phyloP scores from a whole-genome alignment of 2,888 invertebrate species.

The Diarsia mendica region DNA sequence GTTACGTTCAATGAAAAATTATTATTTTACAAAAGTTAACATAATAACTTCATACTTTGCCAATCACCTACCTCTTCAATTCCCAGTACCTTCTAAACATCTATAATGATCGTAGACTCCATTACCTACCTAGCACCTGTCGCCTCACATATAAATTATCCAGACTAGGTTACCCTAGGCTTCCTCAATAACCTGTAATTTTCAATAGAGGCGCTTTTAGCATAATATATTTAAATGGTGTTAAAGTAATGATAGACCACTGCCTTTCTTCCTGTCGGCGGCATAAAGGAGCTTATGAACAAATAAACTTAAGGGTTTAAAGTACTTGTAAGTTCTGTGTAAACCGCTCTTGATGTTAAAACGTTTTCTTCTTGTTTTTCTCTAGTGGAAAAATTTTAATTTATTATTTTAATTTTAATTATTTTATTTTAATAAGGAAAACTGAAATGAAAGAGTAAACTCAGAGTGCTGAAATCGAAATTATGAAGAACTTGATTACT shows the following conservation, averaged over 20 bases:
- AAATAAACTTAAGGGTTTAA: not conserved
- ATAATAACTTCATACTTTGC: too few species aligned
- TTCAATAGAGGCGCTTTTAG: slow-evolving; percentile 19
- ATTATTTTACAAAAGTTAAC: too few species aligned
- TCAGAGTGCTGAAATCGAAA: too few species aligned
- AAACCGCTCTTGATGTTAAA: not conserved
- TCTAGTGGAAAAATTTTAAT: too few species aligned
- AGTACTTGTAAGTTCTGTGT: not conserved
- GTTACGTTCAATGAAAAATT: too few species aligned
- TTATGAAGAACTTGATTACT: too few species aligned
- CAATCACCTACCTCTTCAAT: slow-evolving; percentile 10
- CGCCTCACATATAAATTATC: slow-evolving; percentile 31
- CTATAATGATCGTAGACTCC: slow-evolving; percentile 12
- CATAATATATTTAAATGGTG: slow-evolving; percentile 30
- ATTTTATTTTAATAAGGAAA: too few species aligned
- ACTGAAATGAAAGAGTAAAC: too few species aligned
- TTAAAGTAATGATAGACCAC: slow-evolving; percentile 18
- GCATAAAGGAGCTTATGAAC: not conserved
- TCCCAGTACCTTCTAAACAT: slow-evolving; percentile 12
- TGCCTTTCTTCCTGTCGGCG: not conserved
- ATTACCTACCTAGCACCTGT: slow-evolving; percentile 19
- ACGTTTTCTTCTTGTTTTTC: too few species aligned
- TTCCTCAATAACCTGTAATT: slow-evolving; percentile 19
- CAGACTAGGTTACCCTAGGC: slow-evolving; percentile 1
- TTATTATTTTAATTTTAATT: too few species aligned